Conservation (phyloP, 1,140 invertebrate species). For the Pseudomyrmex flavicornis region DNA sequence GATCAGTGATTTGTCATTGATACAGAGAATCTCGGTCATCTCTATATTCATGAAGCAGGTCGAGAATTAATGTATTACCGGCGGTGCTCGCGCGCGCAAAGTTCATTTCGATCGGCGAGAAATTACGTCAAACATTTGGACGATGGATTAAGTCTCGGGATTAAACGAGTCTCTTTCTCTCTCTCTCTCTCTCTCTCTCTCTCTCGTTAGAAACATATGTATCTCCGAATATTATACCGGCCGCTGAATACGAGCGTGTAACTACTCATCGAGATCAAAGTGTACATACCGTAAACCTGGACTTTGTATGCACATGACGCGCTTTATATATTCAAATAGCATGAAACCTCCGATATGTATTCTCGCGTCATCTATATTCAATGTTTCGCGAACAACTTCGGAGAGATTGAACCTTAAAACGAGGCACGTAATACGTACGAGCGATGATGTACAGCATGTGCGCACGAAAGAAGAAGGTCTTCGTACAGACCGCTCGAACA, state of each 20-base stretch:
- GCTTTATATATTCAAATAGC: conserved; percentile 66
- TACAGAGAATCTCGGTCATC: not conserved
- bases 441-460: conserved; percentile 22
- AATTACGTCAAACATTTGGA: conserved; percentile 61
- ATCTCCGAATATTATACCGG: conserved; percentile 34
- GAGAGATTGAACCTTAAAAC: conserved; percentile 55
- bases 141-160: conserved; percentile 50
- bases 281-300: conserved; percentile 52
- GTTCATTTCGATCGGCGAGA: conserved; percentile 54
- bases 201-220: conserved; percentile 29
- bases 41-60: conserved; percentile 8
- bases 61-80: conserved; percentile 51
- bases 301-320: conserved; percentile 34
- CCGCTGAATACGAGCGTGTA: conserved; percentile 36
- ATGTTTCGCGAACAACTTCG: conserved; percentile 59
- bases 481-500: not conserved
- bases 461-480: not conserved
- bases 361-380: conserved; percentile 45
- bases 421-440: conserved; percentile 29
- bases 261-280: conserved; percentile 12
- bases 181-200: not conserved
- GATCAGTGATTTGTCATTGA: conserved; percentile 20
- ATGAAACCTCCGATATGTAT: conserved; percentile 63
- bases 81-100: conserved; percentile 18
- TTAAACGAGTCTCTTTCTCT: conserved; percentile 36